Evolutionary conservation across 2,797 vertebrate species (phyloP).

Genomic region (Acrossocheilus fasciatus): DNA sequence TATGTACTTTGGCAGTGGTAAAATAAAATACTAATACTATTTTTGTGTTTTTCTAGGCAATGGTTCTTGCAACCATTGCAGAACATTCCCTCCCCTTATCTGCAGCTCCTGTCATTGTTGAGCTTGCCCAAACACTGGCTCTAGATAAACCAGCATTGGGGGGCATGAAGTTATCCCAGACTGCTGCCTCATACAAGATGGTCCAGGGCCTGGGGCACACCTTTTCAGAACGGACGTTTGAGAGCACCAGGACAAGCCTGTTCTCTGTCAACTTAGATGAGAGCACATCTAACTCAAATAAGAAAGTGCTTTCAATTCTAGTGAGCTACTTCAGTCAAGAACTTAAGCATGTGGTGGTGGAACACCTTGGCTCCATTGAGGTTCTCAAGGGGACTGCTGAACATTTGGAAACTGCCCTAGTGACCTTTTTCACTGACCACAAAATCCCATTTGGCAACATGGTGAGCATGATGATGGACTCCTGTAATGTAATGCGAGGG

Average conservation of each 20-base stretch:
- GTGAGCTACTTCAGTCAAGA: constrained; percentile 41
- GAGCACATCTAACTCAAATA: constrained; percentile 3
- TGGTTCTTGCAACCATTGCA: constrained; percentile 17
- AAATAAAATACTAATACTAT: too few relatives aligned
- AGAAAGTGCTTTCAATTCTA: constrained; percentile 40
- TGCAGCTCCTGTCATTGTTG: constrained; percentile 38
- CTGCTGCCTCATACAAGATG: constrained; percentile 34
- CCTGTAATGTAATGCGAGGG: constrained; percentile 10
- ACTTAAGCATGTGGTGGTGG: constrained; percentile 30
- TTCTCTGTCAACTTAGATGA: constrained; percentile 43
- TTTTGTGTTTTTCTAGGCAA: constrained; percentile 20
- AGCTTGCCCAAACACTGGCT: constrained; percentile 31
- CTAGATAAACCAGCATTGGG: constrained; percentile 2
- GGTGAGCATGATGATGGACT: constrained; percentile 41
- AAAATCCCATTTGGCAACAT: constrained; percentile 45
- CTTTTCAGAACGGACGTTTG: neutral
- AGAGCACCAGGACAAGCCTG: neutral
- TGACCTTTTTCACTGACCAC: constrained; percentile 16
- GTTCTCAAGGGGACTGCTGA: constrained; percentile 17
- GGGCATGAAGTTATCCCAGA: constrained; percentile 24
- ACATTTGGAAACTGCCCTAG: neutral
- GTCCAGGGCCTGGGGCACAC: neutral
- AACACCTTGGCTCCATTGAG: constrained; percentile 45
- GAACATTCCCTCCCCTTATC: constrained; percentile 1
- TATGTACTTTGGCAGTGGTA: too few relatives aligned